A percentile compares a stretch with the other conserved stretches of the same genome.
Conservation (phyloP, 2,797 vertebrate species). For the Lithobates pipiens region DNA sequence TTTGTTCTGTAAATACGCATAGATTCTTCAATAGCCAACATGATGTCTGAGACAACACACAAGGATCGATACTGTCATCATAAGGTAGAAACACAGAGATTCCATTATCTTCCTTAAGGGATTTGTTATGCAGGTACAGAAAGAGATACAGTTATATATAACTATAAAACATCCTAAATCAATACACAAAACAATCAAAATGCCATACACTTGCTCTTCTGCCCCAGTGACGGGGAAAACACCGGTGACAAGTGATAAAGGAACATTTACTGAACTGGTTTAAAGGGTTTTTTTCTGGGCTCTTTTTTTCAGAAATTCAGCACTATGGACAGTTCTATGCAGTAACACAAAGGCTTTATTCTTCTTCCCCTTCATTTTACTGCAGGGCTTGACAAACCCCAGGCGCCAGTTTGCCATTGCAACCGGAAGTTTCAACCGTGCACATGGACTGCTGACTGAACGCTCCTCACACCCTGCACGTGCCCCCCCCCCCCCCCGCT, state of each 20-base stretch:
- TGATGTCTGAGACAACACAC: slow-evolving; percentile 51
- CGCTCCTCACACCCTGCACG: too few relatives aligned
- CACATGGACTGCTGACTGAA: too few relatives aligned
- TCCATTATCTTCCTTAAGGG: slow-evolving; percentile 57
- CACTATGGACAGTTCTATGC: background rate
- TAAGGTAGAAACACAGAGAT: slow-evolving; percentile 54
- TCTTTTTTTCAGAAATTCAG: background rate
- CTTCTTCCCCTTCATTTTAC: too few relatives aligned
- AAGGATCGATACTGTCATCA: slow-evolving; percentile 57
- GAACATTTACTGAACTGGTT: slow-evolving; percentile 27
- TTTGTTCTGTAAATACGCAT: slow-evolving; percentile 54
- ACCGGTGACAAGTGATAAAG: background rate
- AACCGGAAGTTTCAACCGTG: too few relatives aligned
- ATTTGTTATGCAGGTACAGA: slow-evolving; percentile 58
- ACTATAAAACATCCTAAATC: slow-evolving; percentile 56
- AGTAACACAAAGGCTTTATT: background rate
- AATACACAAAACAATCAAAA: slow-evolving; percentile 48
- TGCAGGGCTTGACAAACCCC: too few relatives aligned
- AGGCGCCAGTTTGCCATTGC: too few relatives aligned
- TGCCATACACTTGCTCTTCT: slow-evolving; percentile 41
- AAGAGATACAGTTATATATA: slow-evolving; percentile 54
- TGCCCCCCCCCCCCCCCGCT: too few relatives aligned
- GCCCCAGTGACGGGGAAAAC: slow-evolving; percentile 18
- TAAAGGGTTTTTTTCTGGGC: background rate
- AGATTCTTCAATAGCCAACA: slow-evolving; percentile 51